Conservation (phyloP, 2,888 invertebrate species). For the Sinhomidia bicolor region DNA sequence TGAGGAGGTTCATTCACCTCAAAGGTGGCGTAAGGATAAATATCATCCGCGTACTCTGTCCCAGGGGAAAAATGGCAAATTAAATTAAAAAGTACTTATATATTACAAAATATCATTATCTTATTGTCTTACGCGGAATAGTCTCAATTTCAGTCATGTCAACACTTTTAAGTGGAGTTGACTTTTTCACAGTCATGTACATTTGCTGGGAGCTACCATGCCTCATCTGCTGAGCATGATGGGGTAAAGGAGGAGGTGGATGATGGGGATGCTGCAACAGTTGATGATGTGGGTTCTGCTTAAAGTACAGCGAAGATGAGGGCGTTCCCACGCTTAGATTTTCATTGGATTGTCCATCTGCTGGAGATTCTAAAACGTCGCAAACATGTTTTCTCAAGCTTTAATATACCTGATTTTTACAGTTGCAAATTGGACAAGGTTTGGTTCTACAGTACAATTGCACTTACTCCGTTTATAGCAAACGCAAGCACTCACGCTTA, state of each 20-base stretch:
- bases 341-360: slow-evolving; percentile 78
- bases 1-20: slow-evolving; percentile 82
- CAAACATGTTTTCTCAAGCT: too few species aligned
- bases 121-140: slow-evolving; percentile 82
- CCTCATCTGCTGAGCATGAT: slow-evolving; percentile 1
- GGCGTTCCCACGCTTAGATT: slow-evolving; percentile 77
- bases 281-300: slow-evolving; percentile 73
- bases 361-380: slow-evolving; percentile 78
- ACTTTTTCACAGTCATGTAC: slow-evolving; percentile 80
- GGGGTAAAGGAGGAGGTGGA: slow-evolving; percentile 27
- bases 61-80: not conserved
- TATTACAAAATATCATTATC: not conserved
- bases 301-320: slow-evolving; percentile 79
- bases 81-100: not conserved
- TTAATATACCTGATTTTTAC: too few species aligned
- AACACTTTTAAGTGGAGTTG: slow-evolving; percentile 77
- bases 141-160: slow-evolving; percentile 83
- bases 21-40: slow-evolving; percentile 86
- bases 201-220: slow-evolving; percentile 69
- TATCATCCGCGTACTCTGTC: slow-evolving; percentile 85
- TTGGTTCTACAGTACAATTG: too few species aligned
- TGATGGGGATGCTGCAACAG: slow-evolving; percentile 46
- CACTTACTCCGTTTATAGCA: slow-evolving; percentile 84
- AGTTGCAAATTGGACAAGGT: too few species aligned
- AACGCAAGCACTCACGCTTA: slow-evolving; percentile 84